Evolutionary conservation across 2,797 vertebrate species (phyloP), one percentile per base, ranked within the genome.

Genomic region (Carduelis carduelis): DNA sequence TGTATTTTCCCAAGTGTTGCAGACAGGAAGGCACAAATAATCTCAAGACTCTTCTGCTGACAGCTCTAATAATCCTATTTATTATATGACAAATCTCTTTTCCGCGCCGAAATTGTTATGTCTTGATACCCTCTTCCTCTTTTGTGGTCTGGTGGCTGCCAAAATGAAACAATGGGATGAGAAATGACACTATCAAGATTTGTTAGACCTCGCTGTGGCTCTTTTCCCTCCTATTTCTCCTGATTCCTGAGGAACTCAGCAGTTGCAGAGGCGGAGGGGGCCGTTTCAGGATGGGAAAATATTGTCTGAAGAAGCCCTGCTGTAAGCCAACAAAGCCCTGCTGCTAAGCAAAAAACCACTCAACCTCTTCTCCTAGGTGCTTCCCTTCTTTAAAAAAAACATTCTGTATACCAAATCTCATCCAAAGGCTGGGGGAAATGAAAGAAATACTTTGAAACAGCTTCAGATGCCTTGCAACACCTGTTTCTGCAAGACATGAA

Each of bases 1-100:
- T 68, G 37, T 92, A 63, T 84, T 93, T 97, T 95, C 87, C 77
- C 91, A 96, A 88, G 68, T 1, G 12, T 19, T 83, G 84, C 24
- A 84, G 35, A 75, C 44, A 91, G 57, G 93, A 93, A 92, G 61
- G 83, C 53, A 77, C 74, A 92, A 94, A 94, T 72, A 72, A 83
- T 85, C 85, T 84, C 80, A 63, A 72, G 37, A 55, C 35, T 66
- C 34, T 87, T 78, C 85, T 94, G 78, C 74, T 95, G 88, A 90
- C 82, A 96, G n/a, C 83, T 88, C 93, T 71, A 93, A 92, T 91
- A 94, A 91, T 76, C 63, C 78, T 87, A 83, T 79, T 87, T 95
- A 91, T 96, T 94, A 84, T 61, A 95, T 88, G 87, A 95, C 63
- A 97, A 93, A 95, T 89, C 68, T 94, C 37, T 92, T 84, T 69